A percentile compares a stretch with the other conserved stretches of the same genome.
phyloP scores from a whole-genome alignment of 2,797 vertebrate genomes.

The Aphelocoma californica region DNA sequence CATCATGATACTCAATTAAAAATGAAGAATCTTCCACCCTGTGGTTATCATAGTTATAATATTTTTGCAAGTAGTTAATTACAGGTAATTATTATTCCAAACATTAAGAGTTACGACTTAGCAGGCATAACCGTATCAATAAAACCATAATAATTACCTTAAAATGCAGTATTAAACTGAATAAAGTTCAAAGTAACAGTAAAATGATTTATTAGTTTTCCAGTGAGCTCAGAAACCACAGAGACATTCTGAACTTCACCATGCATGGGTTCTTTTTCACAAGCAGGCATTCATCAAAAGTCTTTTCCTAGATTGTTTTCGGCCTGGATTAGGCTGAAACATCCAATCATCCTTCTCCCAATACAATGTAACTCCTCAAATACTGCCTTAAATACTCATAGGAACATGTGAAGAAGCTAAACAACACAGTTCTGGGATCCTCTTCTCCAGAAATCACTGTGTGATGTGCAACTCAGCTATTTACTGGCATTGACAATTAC shows the following conservation, averaged over 20 bases:
- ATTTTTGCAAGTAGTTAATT: not conserved
- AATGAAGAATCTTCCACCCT: not conserved
- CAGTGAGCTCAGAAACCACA: slow-evolving; percentile 19
- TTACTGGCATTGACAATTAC: not conserved
- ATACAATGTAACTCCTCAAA: not conserved
- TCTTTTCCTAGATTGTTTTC: not conserved
- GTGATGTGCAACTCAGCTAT: not conserved
- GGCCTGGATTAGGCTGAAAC: not conserved
- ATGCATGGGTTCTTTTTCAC: not conserved
- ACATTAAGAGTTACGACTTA: not conserved
- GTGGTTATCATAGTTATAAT: not conserved
- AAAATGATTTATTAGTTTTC: not conserved
- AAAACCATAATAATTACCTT: not conserved
- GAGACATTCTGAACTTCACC: not conserved
- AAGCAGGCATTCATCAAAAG: not conserved
- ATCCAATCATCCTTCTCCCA: not conserved
- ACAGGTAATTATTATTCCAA: not conserved
- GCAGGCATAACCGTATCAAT: not conserved
- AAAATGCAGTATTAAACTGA: not conserved
- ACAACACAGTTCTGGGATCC: not conserved
- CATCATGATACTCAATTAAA: not conserved
- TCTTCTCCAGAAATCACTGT: not conserved
- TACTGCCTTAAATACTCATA: not conserved
- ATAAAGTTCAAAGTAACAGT: not conserved
- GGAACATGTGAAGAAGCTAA: not conserved